These are phyloP conservation scores for Drosophila kohkoa DNA, from an alignment of 1,140 invertebrate genomes.

Conservation along the genomic window DNA sequence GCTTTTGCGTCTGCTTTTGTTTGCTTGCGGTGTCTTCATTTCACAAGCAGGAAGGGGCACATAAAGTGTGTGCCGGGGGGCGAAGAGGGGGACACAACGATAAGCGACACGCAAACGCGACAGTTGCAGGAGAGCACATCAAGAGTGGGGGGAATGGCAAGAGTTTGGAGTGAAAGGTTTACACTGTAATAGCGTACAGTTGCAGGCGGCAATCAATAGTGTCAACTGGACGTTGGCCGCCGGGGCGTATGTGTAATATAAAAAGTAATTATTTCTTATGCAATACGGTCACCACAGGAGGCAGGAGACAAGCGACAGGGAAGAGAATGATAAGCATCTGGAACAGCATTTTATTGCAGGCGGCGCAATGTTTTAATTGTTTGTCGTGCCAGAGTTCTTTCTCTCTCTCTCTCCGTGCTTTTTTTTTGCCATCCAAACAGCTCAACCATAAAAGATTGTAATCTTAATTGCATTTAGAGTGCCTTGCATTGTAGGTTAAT, in stretches of 20 bases:
- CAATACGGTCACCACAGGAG: slow-evolving; percentile 59
- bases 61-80: slow-evolving; percentile 36
- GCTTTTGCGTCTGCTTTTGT: slow-evolving; percentile 55
- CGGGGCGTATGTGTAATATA: slow-evolving; percentile 78
- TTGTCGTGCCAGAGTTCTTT: slow-evolving; percentile 64
- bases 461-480: slow-evolving; percentile 83
- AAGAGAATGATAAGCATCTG: slow-evolving; percentile 66
- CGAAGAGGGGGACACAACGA: slow-evolving; percentile 39
- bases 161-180: background rate
- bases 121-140: slow-evolving; percentile 14
- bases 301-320: background rate
- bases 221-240: slow-evolving; percentile 42
- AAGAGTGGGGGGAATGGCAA: background rate
- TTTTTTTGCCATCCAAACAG: slow-evolving; percentile 49
- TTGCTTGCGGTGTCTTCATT: slow-evolving; percentile 56
- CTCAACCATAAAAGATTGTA: slow-evolving; percentile 75
- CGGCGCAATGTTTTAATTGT: slow-evolving; percentile 80
- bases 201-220: slow-evolving; percentile 72
- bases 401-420: background rate
- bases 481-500: slow-evolving; percentile 82
- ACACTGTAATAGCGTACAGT: slow-evolving; percentile 29
- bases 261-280: slow-evolving; percentile 82
- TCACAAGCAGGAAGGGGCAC: slow-evolving; percentile 31
- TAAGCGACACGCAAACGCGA: slow-evolving; percentile 74
- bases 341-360: slow-evolving; percentile 77